phyloP scores from a whole-genome alignment of 2,113 vertebrate genomes.

The Melospiza melodia region DNA sequence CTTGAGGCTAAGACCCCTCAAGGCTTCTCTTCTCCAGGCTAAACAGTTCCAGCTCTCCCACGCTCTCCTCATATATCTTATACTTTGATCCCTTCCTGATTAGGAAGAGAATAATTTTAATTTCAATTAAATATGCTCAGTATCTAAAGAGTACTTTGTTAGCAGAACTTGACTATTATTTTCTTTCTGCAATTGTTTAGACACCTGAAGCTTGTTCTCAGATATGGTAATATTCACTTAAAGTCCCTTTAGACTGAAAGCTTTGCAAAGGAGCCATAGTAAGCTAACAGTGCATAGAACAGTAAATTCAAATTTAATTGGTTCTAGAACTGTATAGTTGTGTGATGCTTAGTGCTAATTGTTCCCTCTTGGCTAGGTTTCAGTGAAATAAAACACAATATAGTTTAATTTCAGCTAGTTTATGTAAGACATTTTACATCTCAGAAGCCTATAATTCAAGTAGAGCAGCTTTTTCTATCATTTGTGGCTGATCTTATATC shows the following conservation, averaged over 20 bases:
- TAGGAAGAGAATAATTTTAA: neutral
- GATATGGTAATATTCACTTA: neutral
- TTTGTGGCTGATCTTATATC: neutral
- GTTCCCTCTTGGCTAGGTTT: neutral
- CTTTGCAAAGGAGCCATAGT: neutral
- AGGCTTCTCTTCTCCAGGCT: neutral
- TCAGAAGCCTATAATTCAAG: neutral
- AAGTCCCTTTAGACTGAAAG: neutral
- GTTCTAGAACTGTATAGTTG: neutral
- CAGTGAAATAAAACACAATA: neutral
- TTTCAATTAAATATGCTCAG: neutral
- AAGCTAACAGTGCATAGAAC: neutral
- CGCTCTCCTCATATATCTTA: neutral
- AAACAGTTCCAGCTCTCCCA: neutral
- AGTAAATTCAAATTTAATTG: slow-evolving; percentile 23
- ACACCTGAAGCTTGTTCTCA: neutral
- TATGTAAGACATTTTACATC: neutral
- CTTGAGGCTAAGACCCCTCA: neutral
- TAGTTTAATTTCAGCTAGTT: neutral
- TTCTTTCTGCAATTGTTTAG: neutral
- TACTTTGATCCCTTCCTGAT: neutral
- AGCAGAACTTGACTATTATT: neutral
- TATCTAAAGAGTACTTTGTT: neutral
- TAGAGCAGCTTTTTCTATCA: neutral
- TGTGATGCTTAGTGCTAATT: neutral